phyloP scores from a whole-genome alignment of 37 sponge, comb jelly and placozoan genomes.

The Geodia barretti region DNA sequence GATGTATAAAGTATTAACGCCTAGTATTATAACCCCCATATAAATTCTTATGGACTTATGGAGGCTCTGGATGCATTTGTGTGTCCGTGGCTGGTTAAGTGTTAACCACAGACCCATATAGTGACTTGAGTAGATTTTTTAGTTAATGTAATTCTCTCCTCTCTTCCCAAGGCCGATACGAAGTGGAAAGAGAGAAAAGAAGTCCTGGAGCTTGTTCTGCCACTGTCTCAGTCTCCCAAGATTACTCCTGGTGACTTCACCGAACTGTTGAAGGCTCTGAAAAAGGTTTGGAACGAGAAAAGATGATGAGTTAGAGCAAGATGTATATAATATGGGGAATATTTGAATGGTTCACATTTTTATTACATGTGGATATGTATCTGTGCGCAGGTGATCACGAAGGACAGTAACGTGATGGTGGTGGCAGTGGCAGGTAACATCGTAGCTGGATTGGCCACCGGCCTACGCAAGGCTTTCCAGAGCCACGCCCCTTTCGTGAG shows the following conservation, averaged over 20 bases:
- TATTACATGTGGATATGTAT: background rate
- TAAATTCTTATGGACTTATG: too few species aligned
- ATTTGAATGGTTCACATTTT: too few species aligned
- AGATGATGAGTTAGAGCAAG: background rate
- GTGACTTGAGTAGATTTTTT: too few species aligned
- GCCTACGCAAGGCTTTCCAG: constrained; percentile 68
- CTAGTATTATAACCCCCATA: too few species aligned
- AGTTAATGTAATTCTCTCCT: too few species aligned
- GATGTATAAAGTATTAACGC: too few species aligned
- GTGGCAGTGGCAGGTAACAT: constrained; percentile 87
- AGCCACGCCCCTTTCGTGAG: constrained; percentile 39
- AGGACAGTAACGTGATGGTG: constrained; percentile 92
- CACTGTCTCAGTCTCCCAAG: constrained; percentile 75
- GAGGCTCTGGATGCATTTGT: too few species aligned
- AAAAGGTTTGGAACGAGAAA: constrained; percentile 35
- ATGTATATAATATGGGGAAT: too few species aligned
- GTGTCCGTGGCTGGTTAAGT: too few species aligned
- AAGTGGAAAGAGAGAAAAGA: constrained; percentile 96
- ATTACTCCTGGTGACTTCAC: constrained; percentile 77
- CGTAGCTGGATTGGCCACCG: constrained; percentile 85
- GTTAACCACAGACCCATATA: too few species aligned
- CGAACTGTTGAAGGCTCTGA: constrained; percentile 73
- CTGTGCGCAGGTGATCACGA: constrained; percentile 76
- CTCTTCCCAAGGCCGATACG: constrained; percentile 41
- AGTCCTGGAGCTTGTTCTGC: constrained; percentile 70